Base-by-base conservation (phyloP, 1,140 invertebrate species). In the Maniola jurtina region DNA sequence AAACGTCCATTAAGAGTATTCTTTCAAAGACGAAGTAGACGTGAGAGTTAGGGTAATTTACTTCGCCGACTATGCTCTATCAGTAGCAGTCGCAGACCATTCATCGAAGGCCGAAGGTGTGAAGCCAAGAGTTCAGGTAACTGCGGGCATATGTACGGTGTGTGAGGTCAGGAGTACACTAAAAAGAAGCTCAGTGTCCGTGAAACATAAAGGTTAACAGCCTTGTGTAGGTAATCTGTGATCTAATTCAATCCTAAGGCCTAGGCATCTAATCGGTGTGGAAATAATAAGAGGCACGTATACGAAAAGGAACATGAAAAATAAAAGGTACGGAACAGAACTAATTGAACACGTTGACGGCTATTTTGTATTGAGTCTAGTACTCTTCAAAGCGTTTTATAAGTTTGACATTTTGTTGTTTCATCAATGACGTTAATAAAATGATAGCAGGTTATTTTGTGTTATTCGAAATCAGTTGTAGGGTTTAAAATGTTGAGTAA, bases 81-180 rank as follows among this genome's bases (percentile, higher is more conserved):
- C 67, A 80, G 65, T 76, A 76, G 77, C 81, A 85, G 81, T 80
- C 79, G 79, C 74, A 80, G 81, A 80, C 79, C 75, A 84, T 88
- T 69, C 76, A 86, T 78, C 81, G 81, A 86, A 83, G 84, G 84
- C 81, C 78, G 81, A 89, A 90, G 83, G 85, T 90, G 84, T 88
- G 83, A 90, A 90, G 86, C 86, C 81, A 88, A 90, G 83, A 89
- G 85, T 88, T 89, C 77, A 88, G 85, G 86, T 90, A 90, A 90
- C 88, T 90, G 88, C 88, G 88, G 88, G 88, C 88, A 89, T 86
- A 82, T 88, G 88, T 88, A 89, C 83, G 83, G 82, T 89, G 86
- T 89, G 86, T 90, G 81, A 86, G 83, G 86, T 88, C 84, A 86
- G 88, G 88, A 89, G 85, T 90, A 86, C 81, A 83, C 88, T 90